Base-by-base conservation (phyloP, 2,888 invertebrate genomes). In the Cistogaster globosa region DNA sequence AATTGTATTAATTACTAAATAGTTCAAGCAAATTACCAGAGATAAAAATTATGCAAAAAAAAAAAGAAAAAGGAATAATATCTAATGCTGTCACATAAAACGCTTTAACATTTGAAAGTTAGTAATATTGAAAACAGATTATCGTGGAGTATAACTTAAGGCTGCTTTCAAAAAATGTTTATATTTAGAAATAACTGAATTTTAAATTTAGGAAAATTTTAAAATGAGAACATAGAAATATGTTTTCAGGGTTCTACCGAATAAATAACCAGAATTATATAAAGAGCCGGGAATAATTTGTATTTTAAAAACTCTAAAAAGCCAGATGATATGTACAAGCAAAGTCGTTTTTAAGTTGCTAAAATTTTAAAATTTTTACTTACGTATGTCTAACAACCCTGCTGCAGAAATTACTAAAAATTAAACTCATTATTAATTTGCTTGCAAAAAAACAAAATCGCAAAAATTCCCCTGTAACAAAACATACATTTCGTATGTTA, bases 1-100 rank as follows among this genome's bases (percentile, higher is more conserved):
- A 82, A 85, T 82, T 79, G 75, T 75, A 78, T 82, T 85, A 85
- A 82, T 85, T 82, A 65, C 82, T 45, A 71, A 82, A 79, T 82
- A 57, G 63, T 55, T 67, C 7, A 12, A 57, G 32, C 7, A 76
- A 71, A 72, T 53, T 60, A 51, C 58, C 12, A 48, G 16, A 22
- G 71, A 77, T 72, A 83, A 62, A 78, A 68, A 53, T 48, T 58
- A 12, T 55, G 16, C 48, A 38, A 16, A 53, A 55, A 45, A 71
- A 75, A 62, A 36, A 65, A n/a, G n/a, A n/a, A n/a, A 68, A n/a
- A 45, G 14, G 14, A 12, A 51, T n/a, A 48, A n/a, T 57, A 55
- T n/a, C 51, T 36, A 69, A 85, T 63, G 45, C 45, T 62, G 74
- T 81, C 62, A 63, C 68, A 38, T 78, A 53, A 81, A 81, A 81